Base-by-base conservation (phyloP, 2,888 invertebrate genomes). In the Xestobium rufovillosum region DNA sequence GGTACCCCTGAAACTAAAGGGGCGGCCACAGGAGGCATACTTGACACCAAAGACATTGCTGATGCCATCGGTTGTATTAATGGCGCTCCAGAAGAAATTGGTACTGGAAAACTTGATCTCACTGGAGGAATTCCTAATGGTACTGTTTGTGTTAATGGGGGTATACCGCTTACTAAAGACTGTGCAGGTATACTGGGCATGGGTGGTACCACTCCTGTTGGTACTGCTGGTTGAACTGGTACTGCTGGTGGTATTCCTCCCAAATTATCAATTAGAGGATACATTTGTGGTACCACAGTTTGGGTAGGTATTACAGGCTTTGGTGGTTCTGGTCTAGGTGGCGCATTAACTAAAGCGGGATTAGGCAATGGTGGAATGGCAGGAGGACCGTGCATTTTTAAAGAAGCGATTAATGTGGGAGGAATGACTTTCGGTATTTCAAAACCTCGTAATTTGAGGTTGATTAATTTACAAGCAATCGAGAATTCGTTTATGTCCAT, bases 401-500 rank as follows among this genome's bases (percentile, higher is more conserved):
- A 61, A 1, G 85, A 84, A 3, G 78, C 73, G 8, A 87, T 58
- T 4, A 89, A 57, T 4, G 78, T 72, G 3, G 83, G 81, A 10
- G 97, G 97, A 49, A 98, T 70, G 2, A 71, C 69, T 59, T 84
- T 83, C 0, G 97, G 97, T 34, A 97, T 74, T 60, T 95, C 92
- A 55, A 86, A 79, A 3, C 94, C 92, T 36, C 91, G 82, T 9
- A 98, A 70, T 66, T 94, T 95, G 44, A 95, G 73, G 58, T 88
- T 91, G 38, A 95, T 94, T 46, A 76, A 71, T 73, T 95, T 95
- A 73, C 97, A 96, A 31, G 98, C 97, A 53, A 98, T 91, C 48
- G 92, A 92, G 67, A 97, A 98, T 69, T 98, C 98, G 56, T 85
- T 83, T 35, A 92, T 78, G 57, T 96, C 89, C 76, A 98, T 80